Percentiles rank a stretch among this genome's conserved stretches.
phyloP scores from a whole-genome alignment of 2,888 invertebrate genomes.

The Sinelater perroti region DNA sequence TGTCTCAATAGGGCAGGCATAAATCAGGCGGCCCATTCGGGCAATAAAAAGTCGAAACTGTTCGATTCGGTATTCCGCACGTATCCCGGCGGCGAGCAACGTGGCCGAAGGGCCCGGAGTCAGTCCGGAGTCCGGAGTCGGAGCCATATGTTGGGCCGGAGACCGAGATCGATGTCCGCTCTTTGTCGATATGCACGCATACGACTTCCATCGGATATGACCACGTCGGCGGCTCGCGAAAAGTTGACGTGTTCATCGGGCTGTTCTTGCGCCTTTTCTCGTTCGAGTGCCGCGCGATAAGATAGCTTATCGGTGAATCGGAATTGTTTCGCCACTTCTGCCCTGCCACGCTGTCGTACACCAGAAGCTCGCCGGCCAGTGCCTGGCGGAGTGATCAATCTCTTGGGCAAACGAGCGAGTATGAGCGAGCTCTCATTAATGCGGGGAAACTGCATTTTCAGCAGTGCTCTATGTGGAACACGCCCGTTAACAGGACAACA shows the following conservation, averaged over 20 bases:
- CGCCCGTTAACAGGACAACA: too few species aligned
- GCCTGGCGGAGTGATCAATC: neutral
- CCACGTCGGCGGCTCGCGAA: slow-evolving; percentile 10
- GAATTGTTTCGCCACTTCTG: slow-evolving; percentile 12
- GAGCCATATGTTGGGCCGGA: slow-evolving; percentile 34
- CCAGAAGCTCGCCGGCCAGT: neutral
- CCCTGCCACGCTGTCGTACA: neutral
- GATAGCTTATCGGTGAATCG: slow-evolving; percentile 19
- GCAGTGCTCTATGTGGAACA: too few species aligned
- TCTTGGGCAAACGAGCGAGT: neutral
- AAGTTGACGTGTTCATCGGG: slow-evolving; percentile 19
- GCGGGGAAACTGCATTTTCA: too few species aligned
- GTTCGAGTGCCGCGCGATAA: slow-evolving; percentile 6
- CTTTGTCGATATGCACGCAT: slow-evolving; percentile 27
- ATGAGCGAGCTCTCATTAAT: too few species aligned
- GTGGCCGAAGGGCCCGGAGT: slow-evolving; percentile 31
- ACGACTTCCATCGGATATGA: slow-evolving; percentile 21
- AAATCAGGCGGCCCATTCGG: slow-evolving; percentile 21
- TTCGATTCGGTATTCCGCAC: slow-evolving; percentile 28
- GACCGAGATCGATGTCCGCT: slow-evolving; percentile 35
- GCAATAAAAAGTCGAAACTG: slow-evolving; percentile 29
- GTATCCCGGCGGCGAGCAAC: slow-evolving; percentile 32
- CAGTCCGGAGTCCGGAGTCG: slow-evolving; percentile 27
- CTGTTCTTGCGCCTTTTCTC: slow-evolving; percentile 8
- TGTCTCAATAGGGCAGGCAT: slow-evolving; percentile 2